A percentile compares a stretch with the other conserved stretches of the same genome.
Conservation (phyloP, 2,113 vertebrate genomes). For the Bostrychus sinensis region DNA sequence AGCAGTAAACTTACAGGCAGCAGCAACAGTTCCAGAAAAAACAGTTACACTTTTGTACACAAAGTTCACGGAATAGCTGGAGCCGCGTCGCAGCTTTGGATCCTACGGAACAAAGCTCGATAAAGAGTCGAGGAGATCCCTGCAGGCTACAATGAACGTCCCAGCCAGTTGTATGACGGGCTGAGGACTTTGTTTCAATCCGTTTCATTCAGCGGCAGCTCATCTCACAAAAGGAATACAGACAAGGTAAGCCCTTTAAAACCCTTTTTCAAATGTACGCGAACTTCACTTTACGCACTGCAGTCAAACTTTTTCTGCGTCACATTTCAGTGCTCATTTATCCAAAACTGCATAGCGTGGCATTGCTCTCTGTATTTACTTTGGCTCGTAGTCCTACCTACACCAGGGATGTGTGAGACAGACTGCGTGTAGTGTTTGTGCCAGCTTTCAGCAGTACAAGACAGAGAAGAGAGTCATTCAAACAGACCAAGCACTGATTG, state of each 20-base stretch:
- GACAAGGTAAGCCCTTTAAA: conserved; percentile 15
- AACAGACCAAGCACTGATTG: conserved; percentile 37
- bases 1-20: conserved; percentile 18
- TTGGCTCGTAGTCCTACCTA: conserved; percentile 42
- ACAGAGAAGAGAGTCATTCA: conserved; percentile 63
- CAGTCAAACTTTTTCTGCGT: background rate
- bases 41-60: background rate
- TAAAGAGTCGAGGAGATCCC: conserved; percentile 52
- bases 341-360: conserved; percentile 47
- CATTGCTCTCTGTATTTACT: conserved; percentile 56
- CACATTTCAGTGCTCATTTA: conserved; percentile 35
- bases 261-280: conserved; percentile 68
- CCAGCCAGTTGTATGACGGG: conserved; percentile 53
- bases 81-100: background rate
- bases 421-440: conserved; percentile 8
- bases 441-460: conserved; percentile 16
- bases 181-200: conserved; percentile 43
- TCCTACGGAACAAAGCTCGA: background rate
- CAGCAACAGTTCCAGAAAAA: background rate
- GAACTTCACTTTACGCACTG: conserved; percentile 8
- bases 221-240: conserved; percentile 30
- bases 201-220: conserved; percentile 23
- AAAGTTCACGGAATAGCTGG: background rate
- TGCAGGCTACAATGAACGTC: conserved; percentile 58
- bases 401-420: conserved; percentile 13